These are phyloP conservation scores for Myotis davidii DNA, from an alignment of 2,113 vertebrate genomes.

Conservation along the genomic window DNA sequence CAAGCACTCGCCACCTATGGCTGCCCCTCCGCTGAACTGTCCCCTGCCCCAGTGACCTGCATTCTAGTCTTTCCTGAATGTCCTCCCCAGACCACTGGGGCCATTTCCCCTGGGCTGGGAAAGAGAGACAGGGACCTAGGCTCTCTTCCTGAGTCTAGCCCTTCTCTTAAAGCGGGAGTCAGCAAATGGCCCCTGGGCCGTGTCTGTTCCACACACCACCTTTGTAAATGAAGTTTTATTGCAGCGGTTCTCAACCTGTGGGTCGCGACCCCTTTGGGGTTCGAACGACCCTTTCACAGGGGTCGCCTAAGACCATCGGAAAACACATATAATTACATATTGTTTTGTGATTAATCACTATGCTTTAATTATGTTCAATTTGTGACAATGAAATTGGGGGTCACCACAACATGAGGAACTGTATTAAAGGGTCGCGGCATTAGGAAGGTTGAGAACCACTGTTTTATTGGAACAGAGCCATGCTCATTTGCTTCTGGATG, in stretches of 20 bases:
- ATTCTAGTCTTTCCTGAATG: background rate
- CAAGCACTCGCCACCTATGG: background rate
- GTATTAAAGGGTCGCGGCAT: too few species aligned
- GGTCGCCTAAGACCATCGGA: too few species aligned
- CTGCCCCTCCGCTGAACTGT: background rate
- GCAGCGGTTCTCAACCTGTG: too few species aligned
- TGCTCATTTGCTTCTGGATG: background rate
- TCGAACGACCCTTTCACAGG: too few species aligned
- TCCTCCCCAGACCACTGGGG: background rate
- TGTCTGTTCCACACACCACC: background rate
- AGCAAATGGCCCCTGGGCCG: background rate
- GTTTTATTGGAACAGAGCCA: background rate
- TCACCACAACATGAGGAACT: too few species aligned
- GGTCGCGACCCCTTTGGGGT: too few species aligned
- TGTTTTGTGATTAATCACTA: too few species aligned
- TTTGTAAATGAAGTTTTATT: constrained; percentile 14
- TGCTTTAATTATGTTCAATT: too few species aligned
- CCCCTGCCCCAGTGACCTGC: background rate
- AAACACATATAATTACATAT: too few species aligned
- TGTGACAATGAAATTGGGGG: too few species aligned
- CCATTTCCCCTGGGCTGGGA: background rate
- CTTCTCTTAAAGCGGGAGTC: background rate
- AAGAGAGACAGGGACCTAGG: background rate
- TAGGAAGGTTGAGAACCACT: too few species aligned
- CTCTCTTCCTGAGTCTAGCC: background rate